Evolutionary conservation across 2,888 invertebrate species (phyloP).

Genomic region (Tipula vernalis): DNA sequence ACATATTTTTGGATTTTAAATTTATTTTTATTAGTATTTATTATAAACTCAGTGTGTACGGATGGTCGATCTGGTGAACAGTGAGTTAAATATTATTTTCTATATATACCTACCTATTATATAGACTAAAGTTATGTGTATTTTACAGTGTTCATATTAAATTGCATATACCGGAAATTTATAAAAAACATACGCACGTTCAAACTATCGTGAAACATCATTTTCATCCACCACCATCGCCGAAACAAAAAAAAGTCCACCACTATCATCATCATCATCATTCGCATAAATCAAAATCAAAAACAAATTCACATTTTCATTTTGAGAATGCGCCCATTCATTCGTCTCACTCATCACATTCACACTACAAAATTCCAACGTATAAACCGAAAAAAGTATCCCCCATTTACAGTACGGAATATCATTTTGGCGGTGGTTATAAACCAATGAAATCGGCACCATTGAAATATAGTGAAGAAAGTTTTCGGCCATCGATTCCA

Average conservation of each 20-base stretch:
- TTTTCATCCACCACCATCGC: background rate
- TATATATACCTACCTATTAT: background rate
- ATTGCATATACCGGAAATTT: constrained; percentile 10
- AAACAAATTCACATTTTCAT: background rate
- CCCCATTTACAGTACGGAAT: background rate
- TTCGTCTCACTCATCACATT: background rate
- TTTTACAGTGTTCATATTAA: constrained; percentile 8
- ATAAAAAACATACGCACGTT: constrained; percentile 12
- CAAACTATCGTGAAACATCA: constrained; percentile 12
- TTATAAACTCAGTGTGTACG: background rate
- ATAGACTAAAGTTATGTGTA: background rate
- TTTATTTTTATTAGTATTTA: background rate
- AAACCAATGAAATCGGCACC: background rate
- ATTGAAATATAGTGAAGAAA: background rate
- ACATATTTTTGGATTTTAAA: background rate
- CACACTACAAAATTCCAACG: background rate
- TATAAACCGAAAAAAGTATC: background rate
- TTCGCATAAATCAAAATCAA: background rate
- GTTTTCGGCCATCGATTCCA: background rate
- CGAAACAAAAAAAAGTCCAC: background rate
- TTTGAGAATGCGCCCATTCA: background rate
- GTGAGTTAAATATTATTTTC: background rate
- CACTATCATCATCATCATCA: background rate
- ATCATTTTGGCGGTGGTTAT: background rate
- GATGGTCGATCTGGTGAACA: constrained; percentile 6